These are phyloP conservation scores for Tyto alba DNA, from an alignment of 2,113 vertebrate genomes.

Conservation along the genomic window DNA sequence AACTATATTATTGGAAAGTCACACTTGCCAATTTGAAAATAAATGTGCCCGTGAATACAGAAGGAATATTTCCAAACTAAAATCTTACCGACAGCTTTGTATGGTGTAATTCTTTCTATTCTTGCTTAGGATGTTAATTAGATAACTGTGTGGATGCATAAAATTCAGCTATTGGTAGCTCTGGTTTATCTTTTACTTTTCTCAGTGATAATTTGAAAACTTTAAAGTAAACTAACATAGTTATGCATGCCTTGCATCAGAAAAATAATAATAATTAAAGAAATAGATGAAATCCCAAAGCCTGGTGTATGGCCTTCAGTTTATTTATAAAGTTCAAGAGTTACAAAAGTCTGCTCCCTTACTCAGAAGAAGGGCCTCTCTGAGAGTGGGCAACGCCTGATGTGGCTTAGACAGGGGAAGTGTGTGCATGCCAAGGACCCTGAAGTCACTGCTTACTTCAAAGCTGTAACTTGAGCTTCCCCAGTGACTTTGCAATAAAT, in stretches of 20 bases:
- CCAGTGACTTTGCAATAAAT: slow-evolving; percentile 77
- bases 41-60: not conserved
- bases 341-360: not conserved
- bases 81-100: not conserved
- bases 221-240: not conserved
- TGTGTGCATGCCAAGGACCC: slow-evolving; percentile 71
- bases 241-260: not conserved
- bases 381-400: slow-evolving; percentile 27
- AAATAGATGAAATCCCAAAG: not conserved
- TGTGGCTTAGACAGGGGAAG: slow-evolving; percentile 69
- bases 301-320: not conserved
- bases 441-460: slow-evolving; percentile 76
- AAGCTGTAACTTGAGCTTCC: slow-evolving; percentile 79
- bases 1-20: not conserved
- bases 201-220: not conserved
- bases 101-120: not conserved
- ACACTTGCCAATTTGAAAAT: not conserved
- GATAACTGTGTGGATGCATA: not conserved
- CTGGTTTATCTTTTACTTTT: not conserved
- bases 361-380: slow-evolving; percentile 47
- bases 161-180: not conserved
- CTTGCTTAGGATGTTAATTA: not conserved
- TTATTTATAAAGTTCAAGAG: slow-evolving; percentile 10
- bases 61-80: not conserved
- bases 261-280: too few species aligned